A percentile compares a stretch with the other conserved stretches of the same genome.
Evolutionary conservation across 2,888 invertebrate species (phyloP).

Genomic region (Junonia oenone): DNA sequence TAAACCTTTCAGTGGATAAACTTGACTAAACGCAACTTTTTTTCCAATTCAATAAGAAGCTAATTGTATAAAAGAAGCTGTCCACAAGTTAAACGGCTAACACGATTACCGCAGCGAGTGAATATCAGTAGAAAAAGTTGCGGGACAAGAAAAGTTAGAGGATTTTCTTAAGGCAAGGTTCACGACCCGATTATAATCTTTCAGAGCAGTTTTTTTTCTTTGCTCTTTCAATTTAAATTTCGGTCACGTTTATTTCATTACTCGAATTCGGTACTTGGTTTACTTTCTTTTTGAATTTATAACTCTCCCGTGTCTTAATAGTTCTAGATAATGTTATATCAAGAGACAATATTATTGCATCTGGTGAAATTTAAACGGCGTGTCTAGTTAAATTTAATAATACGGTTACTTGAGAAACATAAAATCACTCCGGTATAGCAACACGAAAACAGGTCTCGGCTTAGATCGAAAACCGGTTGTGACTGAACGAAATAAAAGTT

Average conservation of each 20-base stretch:
- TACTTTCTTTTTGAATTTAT: neutral
- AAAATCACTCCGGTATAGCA: conserved; percentile 32
- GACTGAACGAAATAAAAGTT: conserved; percentile 42
- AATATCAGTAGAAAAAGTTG: conserved; percentile 51
- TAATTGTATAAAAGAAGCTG: conserved; percentile 66
- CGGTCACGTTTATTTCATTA: conserved; percentile 4
- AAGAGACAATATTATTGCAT: neutral
- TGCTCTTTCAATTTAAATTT: neutral
- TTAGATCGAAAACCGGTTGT: conserved; percentile 39
- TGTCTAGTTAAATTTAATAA: conserved; percentile 28
- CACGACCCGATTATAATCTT: conserved; percentile 8
- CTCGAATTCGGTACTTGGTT: neutral
- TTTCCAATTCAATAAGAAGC: conserved; percentile 54
- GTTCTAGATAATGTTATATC: neutral
- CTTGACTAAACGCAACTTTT: conserved; percentile 36
- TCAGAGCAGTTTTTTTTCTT: neutral
- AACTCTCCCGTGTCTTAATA: neutral
- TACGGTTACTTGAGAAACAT: conserved; percentile 30
- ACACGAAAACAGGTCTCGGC: conserved; percentile 35
- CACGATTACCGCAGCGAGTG: conserved; percentile 60
- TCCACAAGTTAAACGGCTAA: conserved; percentile 66
- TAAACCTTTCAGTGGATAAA: conserved; percentile 32
- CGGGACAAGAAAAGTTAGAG: conserved; percentile 40
- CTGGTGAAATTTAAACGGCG: conserved; percentile 6
- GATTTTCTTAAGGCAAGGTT: conserved; percentile 20